These are phyloP conservation scores for Aramus guarauna DNA, from an alignment of 2,113 vertebrate species.

Conservation along the genomic window DNA sequence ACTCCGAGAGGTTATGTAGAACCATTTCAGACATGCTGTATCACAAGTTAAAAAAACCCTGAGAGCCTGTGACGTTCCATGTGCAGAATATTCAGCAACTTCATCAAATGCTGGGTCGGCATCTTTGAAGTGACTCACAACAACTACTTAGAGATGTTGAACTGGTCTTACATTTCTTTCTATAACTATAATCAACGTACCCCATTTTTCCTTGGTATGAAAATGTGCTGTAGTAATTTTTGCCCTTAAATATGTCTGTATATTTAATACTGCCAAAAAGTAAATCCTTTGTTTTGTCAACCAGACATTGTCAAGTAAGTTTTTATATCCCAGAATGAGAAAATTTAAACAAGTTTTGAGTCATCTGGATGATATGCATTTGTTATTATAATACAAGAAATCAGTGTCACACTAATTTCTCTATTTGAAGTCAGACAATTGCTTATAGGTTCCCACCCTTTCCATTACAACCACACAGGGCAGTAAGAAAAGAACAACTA, in stretches of 20 bases:
- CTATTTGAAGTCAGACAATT: neutral
- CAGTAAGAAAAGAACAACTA: neutral
- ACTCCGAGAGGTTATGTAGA: neutral
- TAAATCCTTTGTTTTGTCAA: slow-evolving; percentile 27
- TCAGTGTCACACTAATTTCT: neutral
- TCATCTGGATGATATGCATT: slow-evolving; percentile 2
- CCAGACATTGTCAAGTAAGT: neutral
- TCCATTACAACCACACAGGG: neutral
- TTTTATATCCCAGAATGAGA: neutral
- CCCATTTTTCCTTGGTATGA: neutral
- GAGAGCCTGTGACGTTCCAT: neutral
- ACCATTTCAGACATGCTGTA: neutral
- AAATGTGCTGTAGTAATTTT: neutral
- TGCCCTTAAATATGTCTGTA: neutral
- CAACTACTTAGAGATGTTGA: neutral
- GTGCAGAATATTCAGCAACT: slow-evolving; percentile 6
- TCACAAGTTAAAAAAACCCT: neutral
- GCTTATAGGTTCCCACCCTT: neutral
- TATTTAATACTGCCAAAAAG: neutral
- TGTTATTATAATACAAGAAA: slow-evolving; percentile 1
- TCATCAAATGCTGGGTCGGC: neutral
- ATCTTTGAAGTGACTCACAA: neutral
- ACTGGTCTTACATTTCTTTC: neutral
- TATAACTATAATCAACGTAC: neutral
- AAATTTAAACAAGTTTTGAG: slow-evolving; percentile 24